Conservation (phyloP, 1,140 invertebrate genomes). For the Diuraphis noxia region DNA sequence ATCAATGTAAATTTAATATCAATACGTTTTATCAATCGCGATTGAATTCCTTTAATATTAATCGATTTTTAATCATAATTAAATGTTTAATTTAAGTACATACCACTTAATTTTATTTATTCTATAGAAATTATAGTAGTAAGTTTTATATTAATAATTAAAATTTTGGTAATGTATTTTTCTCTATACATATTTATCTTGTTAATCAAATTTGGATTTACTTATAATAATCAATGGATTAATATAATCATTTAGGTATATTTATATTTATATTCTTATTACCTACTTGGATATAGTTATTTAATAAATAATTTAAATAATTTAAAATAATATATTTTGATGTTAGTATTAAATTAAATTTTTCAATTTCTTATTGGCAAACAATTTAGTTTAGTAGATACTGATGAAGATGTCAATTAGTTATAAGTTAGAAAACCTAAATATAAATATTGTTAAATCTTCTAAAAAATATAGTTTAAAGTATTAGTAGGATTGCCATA, state of each 20-base stretch:
- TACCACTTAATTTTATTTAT: not conserved
- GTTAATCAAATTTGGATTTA: not conserved
- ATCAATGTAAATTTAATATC: not conserved
- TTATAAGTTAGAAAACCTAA: too few relatives aligned
- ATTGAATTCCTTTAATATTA: not conserved
- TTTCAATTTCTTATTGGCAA: not conserved
- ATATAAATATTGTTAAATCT: too few relatives aligned
- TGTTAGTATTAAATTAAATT: not conserved
- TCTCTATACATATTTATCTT: not conserved
- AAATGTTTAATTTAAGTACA: not conserved
- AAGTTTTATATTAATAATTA: too few relatives aligned
- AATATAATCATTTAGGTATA: not conserved
- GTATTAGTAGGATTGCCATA: too few relatives aligned
- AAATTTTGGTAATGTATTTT: not conserved
- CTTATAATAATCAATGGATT: too few relatives aligned
- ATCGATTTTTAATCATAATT: not conserved
- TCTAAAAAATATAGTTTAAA: too few relatives aligned
- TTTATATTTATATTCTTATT: too few relatives aligned
- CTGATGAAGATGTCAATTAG: too few relatives aligned
- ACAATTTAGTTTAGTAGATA: not conserved
- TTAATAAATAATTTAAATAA: too few relatives aligned
- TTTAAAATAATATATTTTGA: not conserved
- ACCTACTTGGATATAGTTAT: too few relatives aligned
- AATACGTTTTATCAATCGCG: not conserved
- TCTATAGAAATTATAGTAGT: too few relatives aligned